These are phyloP conservation scores for Napeogenes inachia DNA, from an alignment of 2,888 invertebrate genomes.

Conservation along the genomic window DNA sequence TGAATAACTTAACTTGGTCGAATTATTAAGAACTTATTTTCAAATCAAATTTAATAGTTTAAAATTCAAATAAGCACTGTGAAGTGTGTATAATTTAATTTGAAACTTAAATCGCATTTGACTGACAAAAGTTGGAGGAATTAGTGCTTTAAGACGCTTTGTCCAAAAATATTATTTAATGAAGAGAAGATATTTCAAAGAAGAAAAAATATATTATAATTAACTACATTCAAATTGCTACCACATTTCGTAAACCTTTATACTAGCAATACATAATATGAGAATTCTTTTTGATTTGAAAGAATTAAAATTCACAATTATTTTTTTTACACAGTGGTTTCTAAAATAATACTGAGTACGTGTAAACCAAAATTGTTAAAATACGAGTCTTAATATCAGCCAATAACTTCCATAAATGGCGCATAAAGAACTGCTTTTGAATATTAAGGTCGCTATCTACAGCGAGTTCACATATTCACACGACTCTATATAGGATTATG, in stretches of 20 bases:
- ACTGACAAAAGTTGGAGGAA: constrained; percentile 16
- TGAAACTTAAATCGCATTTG: constrained; percentile 20
- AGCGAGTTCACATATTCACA: constrained; percentile 6
- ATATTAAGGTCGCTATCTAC: constrained; percentile 17
- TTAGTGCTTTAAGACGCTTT: constrained; percentile 13
- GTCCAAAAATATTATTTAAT: constrained; percentile 1
- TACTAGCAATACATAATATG: no score
- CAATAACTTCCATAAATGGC: constrained; percentile 21
- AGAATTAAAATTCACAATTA: no score
- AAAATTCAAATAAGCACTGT: no score
- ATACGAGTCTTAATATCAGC: constrained; percentile 25
- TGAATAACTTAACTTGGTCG: no score
- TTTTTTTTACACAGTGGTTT: no score
- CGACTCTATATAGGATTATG: background rate
- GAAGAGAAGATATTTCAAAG: background rate
- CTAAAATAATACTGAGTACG: constrained; percentile 2
- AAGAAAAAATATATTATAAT: background rate
- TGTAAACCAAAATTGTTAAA: constrained; percentile 21
- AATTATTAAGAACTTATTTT: no score
- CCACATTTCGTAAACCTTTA: no score
- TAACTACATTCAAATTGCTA: no score
- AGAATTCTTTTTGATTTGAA: no score
- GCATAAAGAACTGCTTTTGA: constrained; percentile 24
- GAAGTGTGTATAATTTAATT: constrained; percentile 17
- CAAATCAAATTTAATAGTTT: no score